phyloP scores from a whole-genome alignment of 2,113 vertebrate species.

The Eurypyga helias region DNA sequence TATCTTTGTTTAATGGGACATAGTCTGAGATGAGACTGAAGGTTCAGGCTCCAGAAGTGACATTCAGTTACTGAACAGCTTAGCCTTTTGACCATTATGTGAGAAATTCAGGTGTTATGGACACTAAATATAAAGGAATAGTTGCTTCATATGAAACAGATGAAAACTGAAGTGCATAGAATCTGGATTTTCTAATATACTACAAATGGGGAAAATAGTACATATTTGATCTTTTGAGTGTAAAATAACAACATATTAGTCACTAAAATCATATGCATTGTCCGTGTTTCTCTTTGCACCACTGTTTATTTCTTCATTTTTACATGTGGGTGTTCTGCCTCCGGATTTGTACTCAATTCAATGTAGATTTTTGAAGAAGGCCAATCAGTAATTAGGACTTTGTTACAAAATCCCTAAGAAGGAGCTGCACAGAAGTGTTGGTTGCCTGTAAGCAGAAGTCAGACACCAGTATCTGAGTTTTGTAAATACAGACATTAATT shows the following conservation, averaged over 20 bases:
- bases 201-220: neutral
- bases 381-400: neutral
- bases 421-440: neutral
- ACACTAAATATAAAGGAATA: neutral
- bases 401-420: neutral
- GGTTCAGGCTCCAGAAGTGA: neutral
- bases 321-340: neutral
- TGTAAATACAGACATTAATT: neutral
- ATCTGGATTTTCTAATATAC: neutral
- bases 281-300: neutral
- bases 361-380: neutral
- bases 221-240: neutral
- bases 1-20: neutral
- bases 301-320: neutral
- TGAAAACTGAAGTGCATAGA: neutral
- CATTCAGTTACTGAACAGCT: neutral
- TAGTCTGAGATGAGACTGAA: neutral
- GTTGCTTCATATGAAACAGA: neutral
- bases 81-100: neutral
- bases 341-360: neutral
- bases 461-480: neutral
- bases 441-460: neutral
- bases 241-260: neutral
- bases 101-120: neutral
- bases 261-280: neutral